Conservation (phyloP, 2,113 vertebrate genomes). For the Rhinogobius similis region DNA sequence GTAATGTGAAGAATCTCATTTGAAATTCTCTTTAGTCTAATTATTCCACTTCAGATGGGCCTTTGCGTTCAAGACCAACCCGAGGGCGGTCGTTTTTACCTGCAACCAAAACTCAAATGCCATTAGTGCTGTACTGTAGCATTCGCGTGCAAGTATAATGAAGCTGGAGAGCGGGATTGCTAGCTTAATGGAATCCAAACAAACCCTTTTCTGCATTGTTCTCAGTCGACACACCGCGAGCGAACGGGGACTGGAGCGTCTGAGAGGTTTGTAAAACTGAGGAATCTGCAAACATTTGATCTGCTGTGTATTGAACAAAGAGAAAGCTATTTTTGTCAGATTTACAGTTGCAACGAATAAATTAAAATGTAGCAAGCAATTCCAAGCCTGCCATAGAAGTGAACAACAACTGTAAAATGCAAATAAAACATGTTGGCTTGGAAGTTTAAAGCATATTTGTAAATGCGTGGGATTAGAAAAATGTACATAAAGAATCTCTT, state of each 20-base stretch:
- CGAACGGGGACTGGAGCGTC: not conserved
- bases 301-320: not conserved
- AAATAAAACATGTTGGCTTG: too few relatives aligned
- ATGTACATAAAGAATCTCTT: not conserved
- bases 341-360: not conserved
- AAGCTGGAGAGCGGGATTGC: conserved; percentile 2
- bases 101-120: conserved; percentile 42
- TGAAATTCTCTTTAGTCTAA: conserved; percentile 33
- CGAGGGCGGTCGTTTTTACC: conserved; percentile 41
- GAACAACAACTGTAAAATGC: too few relatives aligned
- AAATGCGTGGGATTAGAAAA: too few relatives aligned
- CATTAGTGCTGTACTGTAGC: conserved; percentile 24
- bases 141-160: conserved; percentile 35
- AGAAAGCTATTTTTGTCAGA: not conserved
- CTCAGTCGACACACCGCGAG: not conserved
- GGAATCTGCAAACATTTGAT: conserved; percentile 1
- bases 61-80: conserved; percentile 32
- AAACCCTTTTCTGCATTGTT: conserved; percentile 14
- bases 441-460: too few relatives aligned
- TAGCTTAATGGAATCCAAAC: conserved; percentile 33
- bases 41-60: conserved; percentile 29
- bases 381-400: not conserved
- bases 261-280: not conserved
- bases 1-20: conserved; percentile 20
- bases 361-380: not conserved